A percentile compares a stretch with the other conserved stretches of the same genome.
Conservation (phyloP, 1,140 invertebrate species). For the Phocides pigmalion region DNA sequence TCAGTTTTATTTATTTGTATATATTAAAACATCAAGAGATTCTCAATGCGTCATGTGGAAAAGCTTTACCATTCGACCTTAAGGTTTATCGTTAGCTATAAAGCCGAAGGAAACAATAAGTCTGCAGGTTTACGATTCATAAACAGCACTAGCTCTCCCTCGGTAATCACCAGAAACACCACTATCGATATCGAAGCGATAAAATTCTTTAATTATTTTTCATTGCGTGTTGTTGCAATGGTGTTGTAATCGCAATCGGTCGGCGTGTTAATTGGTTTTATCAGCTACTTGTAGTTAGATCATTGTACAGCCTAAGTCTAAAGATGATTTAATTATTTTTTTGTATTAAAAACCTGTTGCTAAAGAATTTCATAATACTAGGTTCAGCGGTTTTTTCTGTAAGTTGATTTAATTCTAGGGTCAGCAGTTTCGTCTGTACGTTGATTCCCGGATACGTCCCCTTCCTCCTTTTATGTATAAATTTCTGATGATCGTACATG, state of each 20-base stretch:
- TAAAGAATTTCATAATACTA: no score
- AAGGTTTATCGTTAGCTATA: conserved; percentile 1
- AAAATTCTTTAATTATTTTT: conserved; percentile 8
- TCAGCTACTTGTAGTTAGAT: not conserved
- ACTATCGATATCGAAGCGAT: not conserved
- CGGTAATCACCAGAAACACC: not conserved
- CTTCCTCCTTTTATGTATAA: no score
- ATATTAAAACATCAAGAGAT: no score
- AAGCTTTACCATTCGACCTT: not conserved
- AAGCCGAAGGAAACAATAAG: conserved; percentile 2
- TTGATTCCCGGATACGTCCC: no score
- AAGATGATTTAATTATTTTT: not conserved
- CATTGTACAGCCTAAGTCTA: no score
- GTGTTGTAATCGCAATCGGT: not conserved
- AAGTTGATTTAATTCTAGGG: no score
- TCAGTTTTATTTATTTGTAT: no score
- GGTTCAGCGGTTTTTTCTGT: no score
- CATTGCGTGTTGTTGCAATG: not conserved
- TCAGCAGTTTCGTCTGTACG: no score
- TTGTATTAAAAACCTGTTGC: no score
- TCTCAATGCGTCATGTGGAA: not conserved
- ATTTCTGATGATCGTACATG: no score
- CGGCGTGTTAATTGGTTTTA: not conserved
- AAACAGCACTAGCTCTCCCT: not conserved
- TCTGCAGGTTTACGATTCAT: conserved; percentile 5